phyloP scores from a whole-genome alignment of 2,113 vertebrate genomes.

The Scartelaos histophorus region DNA sequence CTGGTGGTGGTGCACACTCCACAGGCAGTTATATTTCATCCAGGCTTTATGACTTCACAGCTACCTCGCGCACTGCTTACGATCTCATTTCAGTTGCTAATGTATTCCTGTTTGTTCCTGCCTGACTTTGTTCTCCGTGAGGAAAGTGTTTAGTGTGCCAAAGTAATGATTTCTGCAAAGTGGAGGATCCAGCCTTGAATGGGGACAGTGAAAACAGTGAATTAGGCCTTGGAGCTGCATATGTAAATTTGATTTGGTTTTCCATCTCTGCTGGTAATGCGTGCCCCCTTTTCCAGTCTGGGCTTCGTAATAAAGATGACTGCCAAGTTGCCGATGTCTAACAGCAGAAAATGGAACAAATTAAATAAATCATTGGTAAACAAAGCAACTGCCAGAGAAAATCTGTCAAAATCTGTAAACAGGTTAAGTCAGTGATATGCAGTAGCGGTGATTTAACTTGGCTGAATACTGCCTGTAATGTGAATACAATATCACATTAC shows the following conservation, averaged over 20 bases:
- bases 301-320: constrained; percentile 61
- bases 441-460: neutral
- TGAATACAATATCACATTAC: neutral
- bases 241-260: constrained; percentile 73
- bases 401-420: neutral
- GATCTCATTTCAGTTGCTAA: constrained; percentile 72
- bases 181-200: constrained; percentile 66
- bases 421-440: neutral
- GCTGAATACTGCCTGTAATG: neutral
- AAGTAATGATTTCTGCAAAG: constrained; percentile 67
- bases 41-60: constrained; percentile 67
- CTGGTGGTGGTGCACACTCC: constrained; percentile 49
- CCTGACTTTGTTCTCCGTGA: constrained; percentile 62
- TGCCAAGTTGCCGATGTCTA: constrained; percentile 39
- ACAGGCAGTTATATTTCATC: constrained; percentile 63
- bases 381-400: neutral
- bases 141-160: constrained; percentile 66
- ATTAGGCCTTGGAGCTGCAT: constrained; percentile 50
- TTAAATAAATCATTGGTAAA: constrained; percentile 35
- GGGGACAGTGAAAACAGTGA: constrained; percentile 43
- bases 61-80: constrained; percentile 57
- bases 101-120: constrained; percentile 59
- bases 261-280: constrained; percentile 58
- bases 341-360: constrained; percentile 42
- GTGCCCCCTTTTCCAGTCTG: constrained; percentile 27